Conservation (phyloP, 2,113 vertebrate species). For the Phyllostomus discolor region DNA sequence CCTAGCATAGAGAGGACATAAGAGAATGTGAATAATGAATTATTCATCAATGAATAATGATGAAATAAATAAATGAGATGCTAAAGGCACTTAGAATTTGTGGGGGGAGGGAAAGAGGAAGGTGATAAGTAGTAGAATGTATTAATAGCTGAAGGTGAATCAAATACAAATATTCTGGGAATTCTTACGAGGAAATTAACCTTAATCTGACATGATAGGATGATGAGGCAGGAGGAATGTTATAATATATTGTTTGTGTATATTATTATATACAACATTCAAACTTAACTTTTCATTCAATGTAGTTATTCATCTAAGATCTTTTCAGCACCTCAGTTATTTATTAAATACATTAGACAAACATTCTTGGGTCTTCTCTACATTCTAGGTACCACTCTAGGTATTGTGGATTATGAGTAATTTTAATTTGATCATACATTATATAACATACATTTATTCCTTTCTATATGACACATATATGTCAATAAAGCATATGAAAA, state of each 20-base stretch:
- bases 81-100: neutral
- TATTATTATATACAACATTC: neutral
- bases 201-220: neutral
- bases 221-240: neutral
- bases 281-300: neutral
- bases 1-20: neutral
- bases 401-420: neutral
- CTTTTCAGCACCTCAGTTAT: neutral
- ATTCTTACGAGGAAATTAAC: neutral
- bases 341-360: neutral
- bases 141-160: neutral
- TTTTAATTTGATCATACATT: neutral
- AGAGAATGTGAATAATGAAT: neutral
- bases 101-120: neutral
- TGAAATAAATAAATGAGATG: neutral
- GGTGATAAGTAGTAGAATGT: neutral
- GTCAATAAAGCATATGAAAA: neutral
- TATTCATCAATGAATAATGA: neutral
- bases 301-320: neutral
- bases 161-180: neutral
- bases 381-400: neutral
- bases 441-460: neutral
- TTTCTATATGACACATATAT: neutral
- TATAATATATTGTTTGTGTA: neutral
- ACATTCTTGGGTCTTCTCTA: neutral